Conservation (phyloP, 2,797 vertebrate species). For the Hafferia zeledoni region DNA sequence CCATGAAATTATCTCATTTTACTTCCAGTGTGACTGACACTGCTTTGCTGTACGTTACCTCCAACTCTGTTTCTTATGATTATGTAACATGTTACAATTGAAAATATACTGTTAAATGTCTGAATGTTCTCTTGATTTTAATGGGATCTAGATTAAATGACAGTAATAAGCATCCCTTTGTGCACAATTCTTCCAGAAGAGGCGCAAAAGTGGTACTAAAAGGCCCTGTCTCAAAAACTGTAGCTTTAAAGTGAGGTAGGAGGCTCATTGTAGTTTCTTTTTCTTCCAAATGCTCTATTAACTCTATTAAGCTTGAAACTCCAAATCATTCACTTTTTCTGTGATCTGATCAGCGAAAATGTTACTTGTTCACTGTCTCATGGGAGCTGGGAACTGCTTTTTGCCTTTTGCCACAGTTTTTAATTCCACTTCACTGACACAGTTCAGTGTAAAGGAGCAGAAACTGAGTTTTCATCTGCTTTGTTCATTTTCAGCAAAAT, state of each 20-base stretch:
- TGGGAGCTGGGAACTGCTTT: not conserved
- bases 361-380: not conserved
- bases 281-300: not conserved
- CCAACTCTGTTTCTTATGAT: not conserved
- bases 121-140: conserved; percentile 13
- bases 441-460: not conserved
- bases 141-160: not conserved
- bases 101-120: not conserved
- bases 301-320: not conserved
- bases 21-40: not conserved
- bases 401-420: not conserved
- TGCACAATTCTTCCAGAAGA: not conserved
- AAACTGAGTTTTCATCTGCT: not conserved
- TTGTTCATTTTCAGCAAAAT: conserved; percentile 26
- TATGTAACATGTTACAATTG: not conserved
- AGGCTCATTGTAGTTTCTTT: not conserved
- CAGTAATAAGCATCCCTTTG: not conserved
- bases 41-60: not conserved
- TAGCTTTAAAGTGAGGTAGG: not conserved
- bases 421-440: not conserved
- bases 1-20: not conserved
- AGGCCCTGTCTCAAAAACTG: not conserved
- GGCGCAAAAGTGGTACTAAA: not conserved
- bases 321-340: not conserved
- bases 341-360: not conserved